Base-by-base conservation (phyloP, 1,140 invertebrate genomes). In the Plectrocnemia conspersa region DNA sequence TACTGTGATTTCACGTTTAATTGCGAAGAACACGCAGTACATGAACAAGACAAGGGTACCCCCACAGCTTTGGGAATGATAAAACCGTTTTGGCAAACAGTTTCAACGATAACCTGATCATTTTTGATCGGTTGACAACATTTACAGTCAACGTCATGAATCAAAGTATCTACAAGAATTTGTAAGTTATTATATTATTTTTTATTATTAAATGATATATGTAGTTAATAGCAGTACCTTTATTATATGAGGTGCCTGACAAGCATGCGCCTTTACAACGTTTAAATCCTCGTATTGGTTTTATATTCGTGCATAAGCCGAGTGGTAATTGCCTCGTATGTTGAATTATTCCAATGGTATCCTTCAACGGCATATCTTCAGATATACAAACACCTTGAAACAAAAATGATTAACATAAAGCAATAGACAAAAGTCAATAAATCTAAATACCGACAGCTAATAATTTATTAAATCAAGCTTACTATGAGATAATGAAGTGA, bases 231-330 rank as follows among this genome's bases (percentile, higher is more conserved):
- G 25, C 42, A 58, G n/a, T 67, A 83, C 82, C 67, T 59, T 68
- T 68, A 61, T 82, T 81, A 49, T 80, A 87, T n/a, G 75, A 66
- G 0, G 82, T 82, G 13, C 77, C 78, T 1, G 85, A 85, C 54
- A 77, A 67, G 63, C 86, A 88, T 15, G 68, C 65, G 4, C 86
- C 86, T 23, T 72, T 66, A 57, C 86, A 88, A 64, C 86, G 79
- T 4, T 75, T 79, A 54, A 87, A 78, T 13, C 77, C 78, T 10
- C 63, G 45, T 7, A 87, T 68, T 0, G 76, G 71, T 23, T 77
- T 60, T 0, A 69, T 60, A 66, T 88, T 88, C 32, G 69, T 70
- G 64, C 86, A 88, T 1, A 68, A 44, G 6, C 82, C 83, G 63
- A 80, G 77, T n/a, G 52, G 38, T n/a, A n/a, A n/a, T 0, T 58